These are phyloP conservation scores for Vireo altiloquus DNA, from an alignment of 2,113 vertebrate species.

Conservation along the genomic window DNA sequence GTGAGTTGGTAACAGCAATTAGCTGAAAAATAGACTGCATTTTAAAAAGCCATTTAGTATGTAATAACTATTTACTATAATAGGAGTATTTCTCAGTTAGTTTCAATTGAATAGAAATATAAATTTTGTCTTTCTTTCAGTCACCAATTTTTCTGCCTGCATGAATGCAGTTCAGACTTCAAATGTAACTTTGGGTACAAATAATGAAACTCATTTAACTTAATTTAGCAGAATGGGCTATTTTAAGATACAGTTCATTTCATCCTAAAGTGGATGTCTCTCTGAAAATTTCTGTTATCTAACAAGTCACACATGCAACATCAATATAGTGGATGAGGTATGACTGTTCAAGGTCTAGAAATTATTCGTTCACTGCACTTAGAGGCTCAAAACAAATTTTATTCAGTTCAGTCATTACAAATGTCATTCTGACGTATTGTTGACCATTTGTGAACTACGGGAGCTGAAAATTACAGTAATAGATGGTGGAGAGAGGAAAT, in stretches of 20 bases:
- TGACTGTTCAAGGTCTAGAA: not conserved
- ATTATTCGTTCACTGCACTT: not conserved
- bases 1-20: not conserved
- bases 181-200: not conserved
- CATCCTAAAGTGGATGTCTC: not conserved
- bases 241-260: conserved; percentile 18
- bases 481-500: not conserved
- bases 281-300: conserved; percentile 8
- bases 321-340: not conserved
- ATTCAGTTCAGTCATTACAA: not conserved
- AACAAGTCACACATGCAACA: not conserved
- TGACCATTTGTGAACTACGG: not conserved
- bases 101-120: not conserved
- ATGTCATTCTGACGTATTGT: not conserved
- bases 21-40: not conserved
- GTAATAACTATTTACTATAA: not conserved
- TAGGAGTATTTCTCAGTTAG: not conserved
- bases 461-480: conserved; percentile 9
- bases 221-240: not conserved
- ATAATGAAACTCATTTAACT: not conserved
- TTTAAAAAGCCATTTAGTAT: not conserved
- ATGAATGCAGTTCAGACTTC: not conserved
- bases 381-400: not conserved
- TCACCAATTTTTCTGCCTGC: not conserved
- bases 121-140: not conserved